A percentile compares a stretch with the other conserved stretches of the same genome.
Conservation (phyloP, 2,797 vertebrate genomes). For the Prunella strophiata region DNA sequence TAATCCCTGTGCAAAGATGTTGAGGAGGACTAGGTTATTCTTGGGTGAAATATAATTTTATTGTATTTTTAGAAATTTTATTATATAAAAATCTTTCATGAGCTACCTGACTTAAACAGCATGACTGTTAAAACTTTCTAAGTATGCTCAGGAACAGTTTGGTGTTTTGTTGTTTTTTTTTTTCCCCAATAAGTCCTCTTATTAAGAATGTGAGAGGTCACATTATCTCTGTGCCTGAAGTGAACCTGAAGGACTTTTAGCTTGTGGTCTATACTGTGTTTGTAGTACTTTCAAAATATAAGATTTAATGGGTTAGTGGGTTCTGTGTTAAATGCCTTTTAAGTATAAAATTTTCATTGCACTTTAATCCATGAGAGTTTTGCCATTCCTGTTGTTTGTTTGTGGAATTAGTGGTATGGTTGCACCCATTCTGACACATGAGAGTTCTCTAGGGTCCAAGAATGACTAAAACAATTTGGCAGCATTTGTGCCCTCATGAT, state of each 20-base stretch:
- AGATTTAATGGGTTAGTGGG: neutral
- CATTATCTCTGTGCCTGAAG: neutral
- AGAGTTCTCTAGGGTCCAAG: neutral
- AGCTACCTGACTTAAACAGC: neutral
- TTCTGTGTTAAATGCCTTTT: neutral
- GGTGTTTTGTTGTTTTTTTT: neutral
- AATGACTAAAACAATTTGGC: neutral
- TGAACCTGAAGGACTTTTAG: neutral
- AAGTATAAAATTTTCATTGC: neutral
- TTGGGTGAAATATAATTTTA: neutral
- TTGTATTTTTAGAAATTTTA: conserved; percentile 10
- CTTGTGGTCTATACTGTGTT: neutral
- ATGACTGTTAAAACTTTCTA: neutral
- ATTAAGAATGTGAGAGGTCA: neutral
- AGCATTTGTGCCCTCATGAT: neutral
- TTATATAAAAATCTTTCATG: neutral
- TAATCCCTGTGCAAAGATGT: neutral
- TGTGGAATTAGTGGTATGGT: neutral
- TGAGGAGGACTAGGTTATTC: conserved; percentile 8
- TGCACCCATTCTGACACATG: neutral
- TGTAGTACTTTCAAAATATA: neutral
- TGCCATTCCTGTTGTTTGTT: neutral
- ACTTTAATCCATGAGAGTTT: neutral
- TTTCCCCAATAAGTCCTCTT: neutral
- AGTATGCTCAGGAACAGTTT: neutral